phyloP scores from a whole-genome alignment of 2,888 invertebrate genomes.

The Lobophora halterata region DNA sequence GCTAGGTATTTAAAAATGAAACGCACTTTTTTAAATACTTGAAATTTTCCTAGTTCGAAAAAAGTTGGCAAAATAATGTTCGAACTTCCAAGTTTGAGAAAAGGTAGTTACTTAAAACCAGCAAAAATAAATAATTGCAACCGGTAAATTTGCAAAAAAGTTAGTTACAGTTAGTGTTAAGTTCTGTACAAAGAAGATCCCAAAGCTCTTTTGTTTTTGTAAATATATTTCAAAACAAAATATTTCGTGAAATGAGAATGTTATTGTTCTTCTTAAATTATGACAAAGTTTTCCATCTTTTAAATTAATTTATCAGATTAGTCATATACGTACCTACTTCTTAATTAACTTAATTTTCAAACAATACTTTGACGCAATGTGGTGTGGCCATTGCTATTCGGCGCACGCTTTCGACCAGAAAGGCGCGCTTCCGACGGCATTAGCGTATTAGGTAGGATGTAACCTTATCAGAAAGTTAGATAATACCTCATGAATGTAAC shows the following conservation, averaged over 20 bases:
- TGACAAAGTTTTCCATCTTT: slow-evolving; percentile 13
- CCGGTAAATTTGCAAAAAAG: too few species aligned
- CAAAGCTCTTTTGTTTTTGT: too few species aligned
- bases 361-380: slow-evolving; percentile 50
- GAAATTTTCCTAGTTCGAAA: too few species aligned
- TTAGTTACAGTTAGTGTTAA: too few species aligned
- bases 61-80: too few species aligned
- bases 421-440: slow-evolving; percentile 64
- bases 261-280: slow-evolving; percentile 1
- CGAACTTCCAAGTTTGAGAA: too few species aligned
- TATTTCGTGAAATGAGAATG: slow-evolving; percentile 3
- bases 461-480: slow-evolving; percentile 62
- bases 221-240: slow-evolving; percentile 4
- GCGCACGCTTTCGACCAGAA: slow-evolving; percentile 55
- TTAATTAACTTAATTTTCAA: too few species aligned
- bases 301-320: slow-evolving; percentile 25
- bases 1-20: too few species aligned
- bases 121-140: too few species aligned
- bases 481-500: slow-evolving; percentile 58
- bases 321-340: slow-evolving; percentile 23
- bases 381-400: slow-evolving; percentile 54
- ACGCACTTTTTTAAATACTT: too few species aligned
- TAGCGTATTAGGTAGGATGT: slow-evolving; percentile 58
- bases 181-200: too few species aligned
- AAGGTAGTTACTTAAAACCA: too few species aligned